These are phyloP conservation scores for Sitobion miscanthi DNA, from an alignment of 1,140 invertebrate species.

Conservation along the genomic window DNA sequence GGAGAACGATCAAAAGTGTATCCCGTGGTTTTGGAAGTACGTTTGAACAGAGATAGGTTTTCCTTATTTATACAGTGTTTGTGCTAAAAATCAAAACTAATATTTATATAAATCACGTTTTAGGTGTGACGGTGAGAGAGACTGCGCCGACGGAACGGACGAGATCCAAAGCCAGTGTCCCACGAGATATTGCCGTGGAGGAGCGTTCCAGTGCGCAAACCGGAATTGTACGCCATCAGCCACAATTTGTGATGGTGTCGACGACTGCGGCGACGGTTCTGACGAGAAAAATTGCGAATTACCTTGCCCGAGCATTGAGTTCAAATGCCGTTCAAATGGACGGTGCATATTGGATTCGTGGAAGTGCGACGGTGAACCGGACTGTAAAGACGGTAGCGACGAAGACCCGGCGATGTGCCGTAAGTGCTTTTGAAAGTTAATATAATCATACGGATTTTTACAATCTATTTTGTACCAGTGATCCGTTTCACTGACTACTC, in stretches of 20 bases:
- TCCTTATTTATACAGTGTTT: neutral
- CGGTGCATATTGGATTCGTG: constrained; percentile 92
- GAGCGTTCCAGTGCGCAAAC: constrained; percentile 93
- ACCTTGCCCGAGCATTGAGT: constrained; percentile 89
- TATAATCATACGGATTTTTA: neutral
- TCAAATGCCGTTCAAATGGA: constrained; percentile 89
- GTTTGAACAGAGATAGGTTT: constrained; percentile 59
- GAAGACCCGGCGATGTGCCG: constrained; percentile 88
- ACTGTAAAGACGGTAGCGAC: constrained; percentile 93
- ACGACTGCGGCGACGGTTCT: constrained; percentile 83
- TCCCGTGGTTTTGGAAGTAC: constrained; percentile 96
- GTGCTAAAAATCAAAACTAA: neutral
- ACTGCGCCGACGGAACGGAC: constrained; percentile 91
- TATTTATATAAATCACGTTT: neutral
- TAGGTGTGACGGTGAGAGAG: constrained; percentile 81
- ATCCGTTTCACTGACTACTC: too few species aligned
- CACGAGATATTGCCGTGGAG: constrained; percentile 77
- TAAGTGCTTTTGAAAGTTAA: constrained; percentile 63
- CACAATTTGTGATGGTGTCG: constrained; percentile 89
- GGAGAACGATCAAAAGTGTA: constrained; percentile 91
- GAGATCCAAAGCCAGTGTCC: constrained; percentile 81
- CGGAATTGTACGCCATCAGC: constrained; percentile 91
- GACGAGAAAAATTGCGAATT: constrained; percentile 71
- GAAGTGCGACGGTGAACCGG: constrained; percentile 94
- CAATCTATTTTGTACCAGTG: neutral